Percentiles rank a stretch among this genome's conserved stretches.
Conservation (phyloP, 2,113 vertebrate genomes). For the Rhinopithecus roxellana region DNA sequence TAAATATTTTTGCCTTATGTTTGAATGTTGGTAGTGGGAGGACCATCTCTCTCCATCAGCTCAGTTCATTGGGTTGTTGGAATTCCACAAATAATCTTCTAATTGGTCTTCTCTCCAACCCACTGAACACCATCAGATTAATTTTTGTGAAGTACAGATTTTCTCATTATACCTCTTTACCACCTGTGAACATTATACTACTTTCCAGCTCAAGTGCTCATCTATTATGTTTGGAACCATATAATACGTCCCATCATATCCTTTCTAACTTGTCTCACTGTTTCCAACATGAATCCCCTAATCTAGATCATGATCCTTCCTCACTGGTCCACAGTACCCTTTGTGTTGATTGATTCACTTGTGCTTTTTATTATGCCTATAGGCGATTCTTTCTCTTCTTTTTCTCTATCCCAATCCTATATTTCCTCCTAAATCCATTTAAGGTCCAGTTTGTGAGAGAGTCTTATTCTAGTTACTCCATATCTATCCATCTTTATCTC, state of each 20-base stretch:
- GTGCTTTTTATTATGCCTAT: background rate
- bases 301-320: background rate
- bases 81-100: background rate
- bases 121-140: background rate
- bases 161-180: background rate
- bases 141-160: background rate
- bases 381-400: background rate
- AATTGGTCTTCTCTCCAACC: background rate
- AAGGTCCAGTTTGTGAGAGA: background rate
- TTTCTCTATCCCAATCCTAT: background rate
- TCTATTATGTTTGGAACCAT: background rate
- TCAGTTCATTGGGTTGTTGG: background rate
- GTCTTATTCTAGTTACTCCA: background rate
- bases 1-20: background rate
- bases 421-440: background rate
- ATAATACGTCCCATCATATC: background rate
- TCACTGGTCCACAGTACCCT: background rate
- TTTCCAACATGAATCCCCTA: background rate
- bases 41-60: background rate
- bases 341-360: background rate
- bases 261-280: background rate
- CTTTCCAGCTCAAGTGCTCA: background rate
- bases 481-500: background rate
- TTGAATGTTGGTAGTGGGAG: background rate
- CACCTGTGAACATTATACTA: background rate